A percentile compares a stretch with the other conserved stretches of the same genome.
These are phyloP conservation scores for Lytechinus variegatus DNA, from an alignment of 35 echinoderm and acorn worm species.

Conservation along the genomic window DNA sequence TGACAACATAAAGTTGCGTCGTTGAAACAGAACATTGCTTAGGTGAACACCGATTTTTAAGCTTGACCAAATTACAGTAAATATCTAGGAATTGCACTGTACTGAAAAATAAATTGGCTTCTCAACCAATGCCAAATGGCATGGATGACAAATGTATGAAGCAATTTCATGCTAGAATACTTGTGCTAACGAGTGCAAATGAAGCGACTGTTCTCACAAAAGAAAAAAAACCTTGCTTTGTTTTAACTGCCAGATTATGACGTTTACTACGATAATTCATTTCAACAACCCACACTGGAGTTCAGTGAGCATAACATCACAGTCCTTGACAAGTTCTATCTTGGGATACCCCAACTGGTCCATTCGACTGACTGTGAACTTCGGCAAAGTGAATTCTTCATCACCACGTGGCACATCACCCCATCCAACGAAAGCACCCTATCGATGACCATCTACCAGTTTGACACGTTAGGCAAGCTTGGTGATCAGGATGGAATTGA, in stretches of 20 bases:
- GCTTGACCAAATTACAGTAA: too few species aligned
- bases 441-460: background rate
- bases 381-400: background rate
- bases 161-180: too few species aligned
- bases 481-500: background rate
- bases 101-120: too few species aligned
- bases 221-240: too few species aligned
- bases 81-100: too few species aligned
- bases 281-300: background rate
- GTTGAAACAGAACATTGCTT: too few species aligned
- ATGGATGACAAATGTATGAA: too few species aligned
- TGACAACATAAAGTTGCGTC: too few species aligned
- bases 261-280: background rate
- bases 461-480: background rate
- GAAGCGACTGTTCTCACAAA: too few species aligned
- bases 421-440: background rate
- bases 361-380: background rate
- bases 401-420: background rate
- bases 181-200: too few species aligned
- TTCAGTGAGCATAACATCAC: background rate
- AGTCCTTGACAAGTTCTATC: background rate
- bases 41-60: too few species aligned
- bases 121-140: too few species aligned
- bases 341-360: background rate
- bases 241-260: background rate